Evolutionary conservation across 1,140 invertebrate species (phyloP), one percentile per base, ranked within the genome.

Genomic region (Lepidurus packardi): DNA sequence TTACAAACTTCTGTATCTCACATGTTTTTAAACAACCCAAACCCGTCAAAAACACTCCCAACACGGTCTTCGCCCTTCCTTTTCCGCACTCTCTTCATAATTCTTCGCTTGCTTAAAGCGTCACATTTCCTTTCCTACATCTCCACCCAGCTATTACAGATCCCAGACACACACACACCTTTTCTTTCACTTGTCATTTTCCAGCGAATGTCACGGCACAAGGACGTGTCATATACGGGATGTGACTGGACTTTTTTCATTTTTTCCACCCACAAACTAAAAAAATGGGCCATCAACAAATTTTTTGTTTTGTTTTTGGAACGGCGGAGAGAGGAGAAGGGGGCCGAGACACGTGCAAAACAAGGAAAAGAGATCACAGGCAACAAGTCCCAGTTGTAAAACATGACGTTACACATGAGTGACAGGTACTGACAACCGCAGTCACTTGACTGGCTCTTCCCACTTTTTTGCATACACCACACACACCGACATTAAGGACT

Each of bases 311-410:
- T 21, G 16, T 65, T 9, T 65, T 65, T 65, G 53, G 53, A 65
- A 65, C 53, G 53, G 53, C 21, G 53, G 53, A 21, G 53, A 65
- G 53, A 21, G 53, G 53, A 65, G 21, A 65, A 65, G 8, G 53
- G 53, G 53, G 53, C 53, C 53, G 53, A 65, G 53, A 65, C 53
- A 65, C 53, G 53, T 65, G 53, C 53, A 65, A 65, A 65, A 65
- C 53, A 65, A 65, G 53, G 53, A 65, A 65, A 65, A 65, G 53
- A 65, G 53, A 65, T 65, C 53, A 65, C 53, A 65, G 53, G 53
- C 53, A 65, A 65, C 53, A 65, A 65, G 53, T 65, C 53, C 53
- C 53, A 65, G 53, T 65, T 65, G 53, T 65, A 65, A 65, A 65
- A 65, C 53, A 65, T 65, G 53, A 65, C 53, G 21, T 65, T 65